phyloP scores from a whole-genome alignment of 2,113 vertebrate genomes.

The Halcyon senegalensis region DNA sequence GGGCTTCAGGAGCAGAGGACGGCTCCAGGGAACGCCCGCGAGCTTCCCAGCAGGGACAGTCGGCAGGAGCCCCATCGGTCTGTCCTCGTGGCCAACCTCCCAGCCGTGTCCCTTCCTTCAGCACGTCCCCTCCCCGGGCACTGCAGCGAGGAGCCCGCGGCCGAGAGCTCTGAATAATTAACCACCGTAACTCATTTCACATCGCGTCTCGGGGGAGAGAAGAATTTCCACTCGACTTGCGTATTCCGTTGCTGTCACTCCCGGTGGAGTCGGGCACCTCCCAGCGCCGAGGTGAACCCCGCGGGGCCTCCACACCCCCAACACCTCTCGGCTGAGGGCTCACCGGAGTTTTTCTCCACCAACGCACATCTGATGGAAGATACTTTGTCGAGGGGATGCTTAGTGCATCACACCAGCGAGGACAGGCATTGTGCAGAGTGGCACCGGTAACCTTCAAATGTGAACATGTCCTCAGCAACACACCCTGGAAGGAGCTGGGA shows the following conservation, averaged over 20 bases:
- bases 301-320: no score
- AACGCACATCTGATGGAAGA: accelerated
- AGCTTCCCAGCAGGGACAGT: background rate
- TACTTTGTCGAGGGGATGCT: background rate
- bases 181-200: background rate
- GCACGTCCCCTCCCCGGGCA: background rate
- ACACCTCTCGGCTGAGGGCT: background rate
- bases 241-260: accelerated
- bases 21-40: background rate
- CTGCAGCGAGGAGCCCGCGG: background rate
- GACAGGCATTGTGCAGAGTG: background rate
- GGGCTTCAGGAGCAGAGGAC: background rate
- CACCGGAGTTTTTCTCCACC: background rate
- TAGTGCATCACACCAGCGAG: background rate
- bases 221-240: background rate
- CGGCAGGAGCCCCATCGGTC: background rate
- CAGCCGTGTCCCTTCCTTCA: background rate
- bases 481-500: background rate
- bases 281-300: accelerated
- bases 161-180: background rate
- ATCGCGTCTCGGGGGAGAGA: background rate
- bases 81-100: background rate
- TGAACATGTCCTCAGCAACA: background rate
- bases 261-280: background rate
- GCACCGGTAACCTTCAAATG: background rate